These are phyloP conservation scores for Porphyrio hochstetteri DNA, from an alignment of 2,113 vertebrate genomes.

Conservation along the genomic window DNA sequence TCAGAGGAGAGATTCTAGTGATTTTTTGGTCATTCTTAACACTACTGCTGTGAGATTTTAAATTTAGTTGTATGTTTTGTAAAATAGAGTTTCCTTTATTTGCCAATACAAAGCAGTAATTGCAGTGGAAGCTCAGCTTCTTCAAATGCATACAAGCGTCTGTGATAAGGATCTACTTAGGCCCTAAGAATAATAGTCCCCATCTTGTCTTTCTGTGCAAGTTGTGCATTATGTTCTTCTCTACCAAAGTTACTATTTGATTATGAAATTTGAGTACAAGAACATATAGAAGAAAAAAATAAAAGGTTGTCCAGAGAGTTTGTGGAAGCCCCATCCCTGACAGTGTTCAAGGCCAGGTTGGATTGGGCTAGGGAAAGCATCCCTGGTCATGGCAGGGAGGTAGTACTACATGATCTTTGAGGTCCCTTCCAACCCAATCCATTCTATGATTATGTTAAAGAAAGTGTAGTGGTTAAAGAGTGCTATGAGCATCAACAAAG, in stretches of 20 bases:
- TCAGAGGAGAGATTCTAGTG: not conserved
- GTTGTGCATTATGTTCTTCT: not conserved
- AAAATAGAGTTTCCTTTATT: not conserved
- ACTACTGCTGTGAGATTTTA: fast-evolving
- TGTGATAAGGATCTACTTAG: not conserved
- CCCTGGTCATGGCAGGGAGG: too few species aligned
- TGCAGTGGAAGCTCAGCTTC: not conserved
- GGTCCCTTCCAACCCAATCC: too few species aligned
- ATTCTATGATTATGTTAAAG: not conserved
- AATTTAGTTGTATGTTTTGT: not conserved
- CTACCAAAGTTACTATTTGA: not conserved
- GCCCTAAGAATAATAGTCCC: not conserved
- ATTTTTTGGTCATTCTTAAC: not conserved
- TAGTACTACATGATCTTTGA: too few species aligned
- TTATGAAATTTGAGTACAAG: not conserved
- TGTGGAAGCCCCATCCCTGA: too few species aligned
- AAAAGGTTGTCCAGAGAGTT: too few species aligned
- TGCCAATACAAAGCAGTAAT: not conserved
- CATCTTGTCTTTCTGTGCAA: not conserved
- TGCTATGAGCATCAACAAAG: not conserved
- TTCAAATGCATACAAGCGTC: fast-evolving
- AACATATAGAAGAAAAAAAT: not conserved
- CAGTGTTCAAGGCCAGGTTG: too few species aligned
- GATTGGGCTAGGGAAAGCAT: too few species aligned
- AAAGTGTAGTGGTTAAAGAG: not conserved